Evolutionary conservation across 2,888 invertebrate genomes (phyloP), one percentile per base, ranked within the genome.

Genomic region (Lithosia quadra): DNA sequence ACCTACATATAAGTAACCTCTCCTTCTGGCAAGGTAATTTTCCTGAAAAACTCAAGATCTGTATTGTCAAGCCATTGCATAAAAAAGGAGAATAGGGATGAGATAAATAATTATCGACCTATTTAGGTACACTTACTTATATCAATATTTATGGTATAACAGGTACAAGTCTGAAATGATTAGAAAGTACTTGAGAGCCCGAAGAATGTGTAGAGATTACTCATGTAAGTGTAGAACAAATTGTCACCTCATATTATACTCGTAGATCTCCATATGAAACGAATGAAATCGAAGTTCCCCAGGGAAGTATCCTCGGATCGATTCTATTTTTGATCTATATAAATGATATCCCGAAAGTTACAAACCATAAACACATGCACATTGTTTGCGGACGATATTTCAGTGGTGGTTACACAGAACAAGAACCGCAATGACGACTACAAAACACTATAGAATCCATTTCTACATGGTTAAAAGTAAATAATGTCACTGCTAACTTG

Each of bases 291-390:
- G 55, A 22, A 10, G 55, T 21, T n/a, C 21, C 22, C 55, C 21
- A 55, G 22, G 55, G 55, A 55, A 55, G 55, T 22, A n/a, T 55
- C 10, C 10, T 55, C 1, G 55, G 55, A 10, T n/a, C 55, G 5
- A 0, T n/a, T n/a, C 22, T 55, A 7, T 55, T 55, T 21, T 21
- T 55, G n/a, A 9, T 55, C 9, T 55, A 55, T 21, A 22, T 55
- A 22, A 55, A 55, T n/a, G 55, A 55, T 10, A 10, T 55, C 9
- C 55, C 55, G 1, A 9, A 55, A 7, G n/a, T 55, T 7, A n/a
- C 55, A 55, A 55, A 55, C 55, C 22, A 55, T 22, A n/a, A 55
- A 21, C n/a, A n/a, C n/a, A n/a, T n/a, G 55, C n/a, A 55, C 55
- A 2, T 55, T 55, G n/a, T 55, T 53, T 53, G 53, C 53, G 9